Evolutionary conservation across 2,888 invertebrate species (phyloP).

Genomic region (Melanostoma mellinum): DNA sequence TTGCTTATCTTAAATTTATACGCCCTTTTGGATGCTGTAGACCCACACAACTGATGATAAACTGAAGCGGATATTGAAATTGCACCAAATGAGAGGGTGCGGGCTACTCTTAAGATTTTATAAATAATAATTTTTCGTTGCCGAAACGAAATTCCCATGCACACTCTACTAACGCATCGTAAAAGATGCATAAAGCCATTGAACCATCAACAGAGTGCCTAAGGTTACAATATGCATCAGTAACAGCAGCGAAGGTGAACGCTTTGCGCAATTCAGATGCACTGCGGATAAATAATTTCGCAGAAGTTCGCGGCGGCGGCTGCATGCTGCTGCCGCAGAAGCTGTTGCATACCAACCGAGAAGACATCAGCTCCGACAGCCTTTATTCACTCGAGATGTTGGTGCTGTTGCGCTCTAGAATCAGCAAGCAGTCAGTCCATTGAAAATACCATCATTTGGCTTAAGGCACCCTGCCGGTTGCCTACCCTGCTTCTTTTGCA

Average conservation of each 20-base stretch:
- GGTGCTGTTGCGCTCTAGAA: conserved; percentile 45
- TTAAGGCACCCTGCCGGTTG: conserved; percentile 29
- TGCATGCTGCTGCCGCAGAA: conserved; percentile 63
- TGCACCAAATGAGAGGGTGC: conserved; percentile 65
- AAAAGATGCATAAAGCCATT: conserved; percentile 16
- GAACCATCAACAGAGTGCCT: conserved; percentile 41
- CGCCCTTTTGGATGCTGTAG: too few relatives aligned
- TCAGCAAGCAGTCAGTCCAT: conserved; percentile 61
- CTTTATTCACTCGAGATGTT: conserved; percentile 39
- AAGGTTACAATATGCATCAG: conserved; percentile 30
- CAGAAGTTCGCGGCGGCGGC: conserved; percentile 70
- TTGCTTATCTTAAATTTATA: too few relatives aligned
- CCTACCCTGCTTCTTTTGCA: conserved; percentile 9
- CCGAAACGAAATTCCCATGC: conserved; percentile 25
- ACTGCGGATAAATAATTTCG: conserved; percentile 73
- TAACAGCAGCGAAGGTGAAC: conserved; percentile 47
- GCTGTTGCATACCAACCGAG: conserved; percentile 73
- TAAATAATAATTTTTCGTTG: conserved; percentile 23
- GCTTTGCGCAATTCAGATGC: conserved; percentile 72
- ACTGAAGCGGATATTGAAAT: conserved; percentile 68
- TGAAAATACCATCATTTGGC: conserved; percentile 59
- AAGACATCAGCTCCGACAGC: conserved; percentile 69
- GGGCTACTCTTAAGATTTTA: conserved; percentile 28
- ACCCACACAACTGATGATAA: background rate
- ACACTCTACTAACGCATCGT: conserved; percentile 5